Evolutionary conservation across 1,140 invertebrate species (phyloP), one percentile per base, ranked within the genome.

Genomic region (Bacillus rossius): DNA sequence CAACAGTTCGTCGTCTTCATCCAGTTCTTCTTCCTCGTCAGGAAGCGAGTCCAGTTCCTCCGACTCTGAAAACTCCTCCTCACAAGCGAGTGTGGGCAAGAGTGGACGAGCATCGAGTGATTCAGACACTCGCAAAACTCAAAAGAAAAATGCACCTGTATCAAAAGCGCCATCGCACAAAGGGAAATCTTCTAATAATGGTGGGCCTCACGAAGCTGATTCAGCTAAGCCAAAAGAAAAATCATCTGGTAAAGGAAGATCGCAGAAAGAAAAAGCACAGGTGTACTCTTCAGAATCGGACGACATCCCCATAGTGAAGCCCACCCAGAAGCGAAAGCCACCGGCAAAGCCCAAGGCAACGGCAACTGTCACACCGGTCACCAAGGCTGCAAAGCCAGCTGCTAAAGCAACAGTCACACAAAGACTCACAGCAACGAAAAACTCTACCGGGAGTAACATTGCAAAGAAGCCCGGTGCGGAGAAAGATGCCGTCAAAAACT

Each of bases 341-440:
- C 73, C 78, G 0, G 67, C 77, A 1, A 82, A 79, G 66, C 79
- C 80, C 19, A 84, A 82, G 69, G 74, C 77, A 20, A 75, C 76
- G 26, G 77, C 79, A 20, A 80, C 76, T 4, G 73, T 75, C 47
- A 68, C 74, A 20, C 69, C 73, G 3, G 76, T 71, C 50, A 64
- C 68, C 22, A 61, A 61, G 29, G 61, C 62, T 22, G 64, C 47
- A 47, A 63, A 61, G 58, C 60, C 29, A 37, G 55, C 61, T 19
- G 8, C 42, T 55, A 55, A 38, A 59, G 61, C 34, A 29, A 29
- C 65, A 61, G 55, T 54, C 20, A 57, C 49, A 26, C 3, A 37
- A 13, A 57, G 38, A 49, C 25, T 25, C 20, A 55, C 10, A 47
- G 29, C 23, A 7, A 14, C 34, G 50, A 49, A 60, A 62, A 42